Conservation (phyloP, 2,888 invertebrate species). For the Erebia epiphron region DNA sequence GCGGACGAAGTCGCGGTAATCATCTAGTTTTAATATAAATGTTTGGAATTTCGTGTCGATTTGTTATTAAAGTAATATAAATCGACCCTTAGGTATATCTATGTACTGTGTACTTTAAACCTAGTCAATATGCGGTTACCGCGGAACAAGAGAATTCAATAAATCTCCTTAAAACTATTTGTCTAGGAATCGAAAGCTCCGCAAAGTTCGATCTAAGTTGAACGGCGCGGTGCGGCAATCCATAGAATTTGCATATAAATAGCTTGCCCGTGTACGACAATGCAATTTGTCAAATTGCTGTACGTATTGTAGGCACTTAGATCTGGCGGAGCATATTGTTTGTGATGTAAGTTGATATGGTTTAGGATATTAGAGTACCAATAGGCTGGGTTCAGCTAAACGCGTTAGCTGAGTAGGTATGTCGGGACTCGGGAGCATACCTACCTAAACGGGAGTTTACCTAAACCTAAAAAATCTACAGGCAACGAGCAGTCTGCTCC, state of each 20-base stretch:
- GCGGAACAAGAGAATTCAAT: slow-evolving; percentile 12
- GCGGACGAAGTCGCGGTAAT: too few relatives aligned
- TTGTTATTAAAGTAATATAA: too few relatives aligned
- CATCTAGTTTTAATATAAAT: too few relatives aligned
- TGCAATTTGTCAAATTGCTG: slow-evolving; percentile 28
- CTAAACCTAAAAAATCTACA: too few relatives aligned
- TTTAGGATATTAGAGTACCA: too few relatives aligned
- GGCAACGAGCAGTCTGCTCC: too few relatives aligned
- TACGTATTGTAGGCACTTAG: slow-evolving; percentile 22
- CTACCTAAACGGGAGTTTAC: too few relatives aligned
- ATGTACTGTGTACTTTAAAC: not conserved
- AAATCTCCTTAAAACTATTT: slow-evolving; percentile 24
- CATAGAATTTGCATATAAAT: slow-evolving; percentile 26
- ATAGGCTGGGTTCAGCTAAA: too few relatives aligned
- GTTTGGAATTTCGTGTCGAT: too few relatives aligned
- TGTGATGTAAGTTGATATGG: not conserved
- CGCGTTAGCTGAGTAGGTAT: too few relatives aligned
- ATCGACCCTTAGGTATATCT: too few relatives aligned
- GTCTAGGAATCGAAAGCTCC: slow-evolving; percentile 23
- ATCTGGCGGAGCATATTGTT: slow-evolving; percentile 12
- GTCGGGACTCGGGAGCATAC: too few relatives aligned
- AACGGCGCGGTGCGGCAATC: slow-evolving; percentile 22
- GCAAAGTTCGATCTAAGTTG: slow-evolving; percentile 22
- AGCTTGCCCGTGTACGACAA: slow-evolving; percentile 20
- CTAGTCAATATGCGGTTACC: not conserved